Evolutionary conservation across 2,113 vertebrate genomes (phyloP).

Genomic region (Morone saxatilis): DNA sequence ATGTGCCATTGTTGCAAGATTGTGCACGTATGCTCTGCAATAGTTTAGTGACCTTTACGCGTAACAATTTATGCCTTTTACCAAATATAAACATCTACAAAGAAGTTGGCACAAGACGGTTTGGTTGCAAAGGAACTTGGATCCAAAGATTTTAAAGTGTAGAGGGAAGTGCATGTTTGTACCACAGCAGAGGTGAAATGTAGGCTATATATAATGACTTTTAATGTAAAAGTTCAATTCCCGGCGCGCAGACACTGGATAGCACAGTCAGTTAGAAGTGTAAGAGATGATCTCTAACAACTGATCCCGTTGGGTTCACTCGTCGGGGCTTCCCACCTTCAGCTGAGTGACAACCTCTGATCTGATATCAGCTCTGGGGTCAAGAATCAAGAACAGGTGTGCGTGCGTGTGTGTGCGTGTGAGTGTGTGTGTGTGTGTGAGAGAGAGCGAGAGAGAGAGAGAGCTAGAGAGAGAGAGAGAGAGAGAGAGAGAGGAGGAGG

Average conservation of each 20-base stretch:
- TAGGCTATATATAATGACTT: constrained; percentile 25
- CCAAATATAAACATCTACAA: constrained; percentile 46
- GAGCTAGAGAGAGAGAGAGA: background rate
- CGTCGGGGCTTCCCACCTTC: constrained; percentile 47
- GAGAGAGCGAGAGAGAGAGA: background rate
- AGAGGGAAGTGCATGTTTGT: background rate
- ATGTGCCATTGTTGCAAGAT: background rate
- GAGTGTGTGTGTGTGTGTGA: background rate
- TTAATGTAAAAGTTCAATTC: constrained; percentile 48
- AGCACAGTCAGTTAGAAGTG: background rate
- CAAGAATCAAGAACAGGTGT: constrained; percentile 71
- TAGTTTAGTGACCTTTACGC: constrained; percentile 43
- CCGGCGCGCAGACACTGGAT: constrained; percentile 31
- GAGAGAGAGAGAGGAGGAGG: background rate
- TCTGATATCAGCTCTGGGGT: constrained; percentile 64
- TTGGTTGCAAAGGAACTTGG: background rate
- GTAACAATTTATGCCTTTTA: constrained; percentile 39
- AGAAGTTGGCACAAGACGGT: background rate
- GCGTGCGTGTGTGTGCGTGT: constrained; percentile 27
- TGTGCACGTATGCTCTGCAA: constrained; percentile 7
- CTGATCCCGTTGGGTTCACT: constrained; percentile 53
- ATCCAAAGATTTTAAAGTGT: constrained; percentile 19
- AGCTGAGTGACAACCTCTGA: constrained; percentile 63
- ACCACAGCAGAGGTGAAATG: constrained; percentile 33
- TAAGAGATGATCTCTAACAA: constrained; percentile 25